Evolutionary conservation across 2,888 invertebrate species (phyloP), one percentile per base, ranked within the genome.

Genomic region (Latrodectus elegans): DNA sequence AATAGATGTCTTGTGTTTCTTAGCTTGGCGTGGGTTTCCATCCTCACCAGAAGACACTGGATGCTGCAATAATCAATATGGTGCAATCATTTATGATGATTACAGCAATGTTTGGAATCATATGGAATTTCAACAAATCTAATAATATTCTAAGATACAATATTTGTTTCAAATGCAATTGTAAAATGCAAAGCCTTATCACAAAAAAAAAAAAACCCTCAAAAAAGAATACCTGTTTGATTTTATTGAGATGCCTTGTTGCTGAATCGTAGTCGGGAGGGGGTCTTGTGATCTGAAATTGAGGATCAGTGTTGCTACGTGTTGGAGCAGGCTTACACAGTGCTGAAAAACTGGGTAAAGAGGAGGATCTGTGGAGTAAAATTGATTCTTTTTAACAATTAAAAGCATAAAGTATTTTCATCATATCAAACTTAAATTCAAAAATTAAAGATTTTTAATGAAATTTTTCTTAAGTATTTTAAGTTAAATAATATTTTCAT

Each of bases 181-280:
- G 0, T 38, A 6, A 38, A 38, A 38, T 38, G 38, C 0, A 38
- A 3, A 38, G 4, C 38, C 4, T 38, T 38, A 38, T 38, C 0
- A 22, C 38, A 38, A 38, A 6, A 38, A 38, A 38, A 6, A 38
- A 38, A 38, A 38, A 38, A 38, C 4, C 38, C 4, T 38, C 10
- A 60, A n/a, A 60, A 10, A n/a, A 60, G 3, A 8, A 49, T 74
- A 89, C 86, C 79, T 85, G 82, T 73, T 80, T 84, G 4, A 83
- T 75, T 70, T 89, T 74, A 49, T 75, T 89, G 6, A 89, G 67
- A 14, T 94, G 93, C 90, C 94, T 94, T 6, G 94, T 94, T 88
- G 95, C 95, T 91, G 95, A 95, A 90, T 95, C 95, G 91, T 96
- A 95, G 84, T 95, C 94, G 15, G 95, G 95, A 8, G 95, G 95